phyloP scores from a whole-genome alignment of 1,140 invertebrate species.

The Acyrthosiphon pisum region DNA sequence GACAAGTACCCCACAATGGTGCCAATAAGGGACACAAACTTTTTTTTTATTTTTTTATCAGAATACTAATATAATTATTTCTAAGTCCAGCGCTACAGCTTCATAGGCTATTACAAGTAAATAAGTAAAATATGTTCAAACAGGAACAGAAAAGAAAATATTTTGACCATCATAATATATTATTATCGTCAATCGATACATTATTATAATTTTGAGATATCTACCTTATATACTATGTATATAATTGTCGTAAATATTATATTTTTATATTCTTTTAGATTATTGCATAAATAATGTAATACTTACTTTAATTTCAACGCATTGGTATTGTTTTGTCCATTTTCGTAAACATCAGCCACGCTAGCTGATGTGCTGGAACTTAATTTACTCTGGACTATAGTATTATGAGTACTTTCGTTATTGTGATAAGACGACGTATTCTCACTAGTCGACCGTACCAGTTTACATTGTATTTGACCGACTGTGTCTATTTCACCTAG shows the following conservation, averaged over 20 bases:
- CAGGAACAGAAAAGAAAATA: background rate
- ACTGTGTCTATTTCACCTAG: background rate
- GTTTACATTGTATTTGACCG: constrained; percentile 1
- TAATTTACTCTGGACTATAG: background rate
- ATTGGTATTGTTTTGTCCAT: background rate
- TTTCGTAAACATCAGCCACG: constrained; percentile 8
- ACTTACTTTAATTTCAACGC: constrained; percentile 23
- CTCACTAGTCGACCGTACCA: constrained; percentile 43
- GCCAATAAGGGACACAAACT: background rate
- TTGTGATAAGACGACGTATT: constrained; percentile 35
- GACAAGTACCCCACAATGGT: background rate
- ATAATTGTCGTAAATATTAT: background rate
- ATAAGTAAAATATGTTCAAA: background rate
- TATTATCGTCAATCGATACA: too few relatives aligned
- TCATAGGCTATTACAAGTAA: background rate
- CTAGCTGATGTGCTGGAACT: constrained; percentile 49
- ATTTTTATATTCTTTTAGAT: background rate
- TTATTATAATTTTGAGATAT: too few relatives aligned
- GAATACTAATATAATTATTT: background rate
- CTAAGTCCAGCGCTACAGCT: too few relatives aligned
- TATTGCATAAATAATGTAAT: background rate
- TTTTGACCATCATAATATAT: background rate
- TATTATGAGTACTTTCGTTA: background rate
- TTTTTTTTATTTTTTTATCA: background rate
- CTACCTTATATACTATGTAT: too few relatives aligned